Conservation (phyloP, 2,113 vertebrate genomes). For the Reinhardtius hippoglossoides region DNA sequence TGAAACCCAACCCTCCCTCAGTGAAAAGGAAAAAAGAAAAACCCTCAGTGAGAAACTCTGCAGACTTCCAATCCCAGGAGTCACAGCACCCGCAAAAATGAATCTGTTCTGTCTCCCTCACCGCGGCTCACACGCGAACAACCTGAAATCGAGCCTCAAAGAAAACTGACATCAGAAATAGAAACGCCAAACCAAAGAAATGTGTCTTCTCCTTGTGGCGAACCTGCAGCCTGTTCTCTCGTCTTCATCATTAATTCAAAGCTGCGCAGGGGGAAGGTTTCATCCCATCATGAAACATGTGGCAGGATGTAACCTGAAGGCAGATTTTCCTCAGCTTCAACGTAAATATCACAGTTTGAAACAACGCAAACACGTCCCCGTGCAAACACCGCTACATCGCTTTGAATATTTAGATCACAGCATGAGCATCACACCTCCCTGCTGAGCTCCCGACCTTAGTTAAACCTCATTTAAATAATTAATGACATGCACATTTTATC, state of each 20-base stretch:
- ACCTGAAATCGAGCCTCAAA: conserved; percentile 9
- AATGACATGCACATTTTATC: neutral
- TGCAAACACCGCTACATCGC: neutral
- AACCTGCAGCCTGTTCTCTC: conserved; percentile 20
- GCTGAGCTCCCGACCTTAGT: neutral
- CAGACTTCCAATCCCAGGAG: conserved; percentile 21
- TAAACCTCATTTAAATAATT: neutral
- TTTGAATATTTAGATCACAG: conserved; percentile 13
- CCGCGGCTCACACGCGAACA: conserved; percentile 12
- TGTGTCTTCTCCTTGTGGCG: conserved; percentile 3
- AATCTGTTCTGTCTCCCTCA: conserved; percentile 24
- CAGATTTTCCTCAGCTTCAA: neutral
- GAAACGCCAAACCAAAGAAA: conserved; percentile 18
- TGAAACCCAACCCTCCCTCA: neutral
- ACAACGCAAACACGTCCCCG: neutral
- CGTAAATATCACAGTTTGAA: neutral
- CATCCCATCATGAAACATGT: conserved; percentile 4
- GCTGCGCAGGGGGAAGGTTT: conserved; percentile 8
- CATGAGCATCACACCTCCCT: neutral
- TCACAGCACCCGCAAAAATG: conserved; percentile 16
- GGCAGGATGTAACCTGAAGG: neutral
- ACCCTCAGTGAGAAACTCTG: conserved; percentile 2
- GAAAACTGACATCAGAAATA: conserved; percentile 33
- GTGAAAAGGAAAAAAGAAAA: neutral
- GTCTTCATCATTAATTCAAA: conserved; percentile 29